Evolutionary conservation across 2,888 invertebrate genomes (phyloP).

Genomic region (Brassicogethes aeneus): DNA sequence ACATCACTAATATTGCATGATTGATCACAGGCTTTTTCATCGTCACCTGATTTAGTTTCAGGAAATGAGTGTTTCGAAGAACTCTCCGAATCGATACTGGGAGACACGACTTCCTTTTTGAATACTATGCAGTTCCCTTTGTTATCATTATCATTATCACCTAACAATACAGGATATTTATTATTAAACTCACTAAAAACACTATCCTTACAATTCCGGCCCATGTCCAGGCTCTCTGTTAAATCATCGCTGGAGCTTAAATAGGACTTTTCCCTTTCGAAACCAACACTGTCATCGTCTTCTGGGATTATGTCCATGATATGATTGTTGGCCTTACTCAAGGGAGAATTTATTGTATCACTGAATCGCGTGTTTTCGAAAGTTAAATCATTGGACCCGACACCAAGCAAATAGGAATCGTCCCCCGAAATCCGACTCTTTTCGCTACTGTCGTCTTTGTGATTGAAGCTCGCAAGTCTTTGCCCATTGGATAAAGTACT

Average conservation of each 20-base stretch:
- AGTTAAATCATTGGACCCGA: background rate
- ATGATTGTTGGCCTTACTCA: background rate
- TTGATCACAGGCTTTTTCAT: slow-evolving; percentile 26
- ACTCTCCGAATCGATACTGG: background rate
- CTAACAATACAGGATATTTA: too few species aligned
- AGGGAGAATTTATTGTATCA: background rate
- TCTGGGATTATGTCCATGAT: background rate
- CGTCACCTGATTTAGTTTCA: slow-evolving; percentile 7
- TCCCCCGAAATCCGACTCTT: background rate
- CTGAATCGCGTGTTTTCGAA: background rate
- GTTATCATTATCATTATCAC: background rate
- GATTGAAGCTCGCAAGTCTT: background rate
- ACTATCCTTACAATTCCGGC: background rate
- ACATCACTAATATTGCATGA: slow-evolving; percentile 25
- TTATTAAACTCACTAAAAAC: background rate
- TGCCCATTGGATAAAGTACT: background rate
- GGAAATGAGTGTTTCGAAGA: background rate
- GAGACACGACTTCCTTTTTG: background rate
- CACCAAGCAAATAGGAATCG: background rate
- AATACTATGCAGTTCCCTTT: background rate
- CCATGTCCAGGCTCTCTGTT: background rate
- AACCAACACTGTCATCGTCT: slow-evolving; percentile 5
- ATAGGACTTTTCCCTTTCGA: background rate
- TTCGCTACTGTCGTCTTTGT: background rate
- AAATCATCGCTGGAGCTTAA: background rate